phyloP scores from a whole-genome alignment of 2,888 invertebrate species.

The Megastigmus dorsalis region DNA sequence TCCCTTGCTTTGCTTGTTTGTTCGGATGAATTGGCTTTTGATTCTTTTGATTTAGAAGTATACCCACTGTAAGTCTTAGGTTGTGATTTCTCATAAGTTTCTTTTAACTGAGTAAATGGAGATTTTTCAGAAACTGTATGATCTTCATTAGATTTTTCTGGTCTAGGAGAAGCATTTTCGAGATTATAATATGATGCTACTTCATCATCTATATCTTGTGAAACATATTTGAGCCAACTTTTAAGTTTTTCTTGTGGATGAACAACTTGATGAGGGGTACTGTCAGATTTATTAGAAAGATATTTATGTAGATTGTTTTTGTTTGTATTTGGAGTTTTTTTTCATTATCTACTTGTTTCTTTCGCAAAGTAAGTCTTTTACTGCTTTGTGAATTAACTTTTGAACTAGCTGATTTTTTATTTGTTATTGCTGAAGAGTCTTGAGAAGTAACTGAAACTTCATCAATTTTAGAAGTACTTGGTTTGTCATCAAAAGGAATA shows the following conservation, averaged over 20 bases:
- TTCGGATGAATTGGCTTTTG: neutral
- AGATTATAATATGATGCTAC: neutral
- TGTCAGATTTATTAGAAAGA: conserved; percentile 2
- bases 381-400: neutral
- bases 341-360: neutral
- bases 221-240: conserved; percentile 38
- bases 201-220: neutral
- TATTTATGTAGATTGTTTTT: conserved; percentile 31
- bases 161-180: neutral
- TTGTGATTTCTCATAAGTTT: neutral
- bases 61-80: neutral
- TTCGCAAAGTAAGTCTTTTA: neutral
- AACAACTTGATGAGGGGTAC: neutral
- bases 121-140: neutral
- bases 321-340: neutral
- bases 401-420: conserved; percentile 1
- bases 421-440: neutral
- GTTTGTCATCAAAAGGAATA: neutral
- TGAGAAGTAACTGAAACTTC: conserved; percentile 5
- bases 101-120: neutral
- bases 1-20: no score
- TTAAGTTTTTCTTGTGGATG: conserved; percentile 44
- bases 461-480: conserved; percentile 15
- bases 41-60: neutral
- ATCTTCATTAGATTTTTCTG: neutral